These are phyloP conservation scores for Belonocnema kinseyi DNA, from an alignment of 1,140 invertebrate genomes.

Conservation along the genomic window DNA sequence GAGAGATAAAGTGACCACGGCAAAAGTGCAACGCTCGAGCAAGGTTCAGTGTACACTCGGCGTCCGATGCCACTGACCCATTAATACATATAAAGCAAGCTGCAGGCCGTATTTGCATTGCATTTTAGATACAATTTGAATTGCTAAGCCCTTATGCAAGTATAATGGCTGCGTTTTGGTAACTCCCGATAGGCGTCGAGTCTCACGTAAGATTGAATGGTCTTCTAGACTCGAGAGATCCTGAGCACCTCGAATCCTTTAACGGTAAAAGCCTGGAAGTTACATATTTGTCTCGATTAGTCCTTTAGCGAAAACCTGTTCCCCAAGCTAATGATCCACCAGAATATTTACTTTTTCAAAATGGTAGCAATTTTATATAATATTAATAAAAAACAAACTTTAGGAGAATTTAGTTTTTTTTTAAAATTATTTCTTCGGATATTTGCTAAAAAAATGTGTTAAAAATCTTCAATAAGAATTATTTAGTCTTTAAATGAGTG, in stretches of 20 bases:
- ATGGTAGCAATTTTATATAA: neutral
- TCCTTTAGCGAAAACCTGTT: conserved; percentile 15
- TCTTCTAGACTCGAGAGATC: neutral
- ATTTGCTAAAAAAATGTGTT: no score
- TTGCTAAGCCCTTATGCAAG: conserved; percentile 62
- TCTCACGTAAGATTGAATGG: conserved; percentile 5
- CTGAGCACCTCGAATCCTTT: neutral
- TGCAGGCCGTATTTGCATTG: conserved; percentile 52
- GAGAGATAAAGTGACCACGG: conserved; percentile 42
- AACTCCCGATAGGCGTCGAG: conserved; percentile 11
- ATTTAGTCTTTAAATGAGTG: no score
- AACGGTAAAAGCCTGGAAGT: conserved; percentile 6
- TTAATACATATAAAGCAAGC: conserved; percentile 70
- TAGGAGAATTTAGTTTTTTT: neutral
- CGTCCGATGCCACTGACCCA: conserved; percentile 72
- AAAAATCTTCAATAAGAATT: no score
- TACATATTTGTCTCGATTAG: neutral
- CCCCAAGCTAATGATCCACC: neutral
- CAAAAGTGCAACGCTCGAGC: conserved; percentile 69
- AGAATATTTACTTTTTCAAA: neutral
- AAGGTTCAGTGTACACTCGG: conserved; percentile 60
- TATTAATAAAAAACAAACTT: neutral
- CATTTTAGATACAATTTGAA: conserved; percentile 55
- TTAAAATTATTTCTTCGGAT: neutral
- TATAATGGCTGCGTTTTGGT: conserved; percentile 51